A percentile compares a stretch with the other conserved stretches of the same genome.
phyloP scores from a whole-genome alignment of 2,797 vertebrate genomes.

The Oreortyx pictus region DNA sequence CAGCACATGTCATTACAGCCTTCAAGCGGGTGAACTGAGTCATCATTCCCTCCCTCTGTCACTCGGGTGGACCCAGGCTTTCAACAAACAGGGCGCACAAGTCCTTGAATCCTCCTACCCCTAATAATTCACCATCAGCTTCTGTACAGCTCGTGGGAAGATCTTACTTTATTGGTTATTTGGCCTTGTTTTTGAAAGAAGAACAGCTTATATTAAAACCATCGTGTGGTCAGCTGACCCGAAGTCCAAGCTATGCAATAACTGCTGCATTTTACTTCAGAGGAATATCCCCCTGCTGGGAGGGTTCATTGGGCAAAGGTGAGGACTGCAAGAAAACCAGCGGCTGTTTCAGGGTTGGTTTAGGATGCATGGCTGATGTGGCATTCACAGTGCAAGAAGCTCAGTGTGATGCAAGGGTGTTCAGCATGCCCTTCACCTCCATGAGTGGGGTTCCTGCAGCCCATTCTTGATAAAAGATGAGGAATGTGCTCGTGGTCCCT shows the following conservation, averaged over 20 bases:
- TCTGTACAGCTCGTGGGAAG: background rate
- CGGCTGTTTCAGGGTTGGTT: background rate
- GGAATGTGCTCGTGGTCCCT: background rate
- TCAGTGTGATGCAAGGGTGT: background rate
- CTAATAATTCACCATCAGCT: background rate
- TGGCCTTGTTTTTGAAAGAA: constrained; percentile 41
- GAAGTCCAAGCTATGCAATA: background rate
- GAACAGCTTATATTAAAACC: background rate
- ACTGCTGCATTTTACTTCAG: background rate
- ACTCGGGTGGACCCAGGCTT: background rate
- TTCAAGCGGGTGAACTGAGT: background rate
- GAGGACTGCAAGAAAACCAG: background rate
- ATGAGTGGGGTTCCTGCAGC: background rate
- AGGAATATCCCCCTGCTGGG: background rate
- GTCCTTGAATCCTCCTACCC: background rate
- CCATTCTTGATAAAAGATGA: background rate
- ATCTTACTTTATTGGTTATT: background rate
- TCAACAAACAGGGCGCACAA: background rate
- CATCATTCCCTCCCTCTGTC: background rate
- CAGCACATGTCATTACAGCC: background rate
- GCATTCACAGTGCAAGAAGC: rapidly evolving
- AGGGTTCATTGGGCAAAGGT: rapidly evolving
- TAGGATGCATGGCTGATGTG: background rate
- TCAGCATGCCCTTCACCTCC: rapidly evolving
- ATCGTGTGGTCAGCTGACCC: background rate